Evolutionary conservation across 1,140 invertebrate genomes (phyloP), one percentile per base, ranked within the genome.

Genomic region (Hycleus phaleratus): DNA sequence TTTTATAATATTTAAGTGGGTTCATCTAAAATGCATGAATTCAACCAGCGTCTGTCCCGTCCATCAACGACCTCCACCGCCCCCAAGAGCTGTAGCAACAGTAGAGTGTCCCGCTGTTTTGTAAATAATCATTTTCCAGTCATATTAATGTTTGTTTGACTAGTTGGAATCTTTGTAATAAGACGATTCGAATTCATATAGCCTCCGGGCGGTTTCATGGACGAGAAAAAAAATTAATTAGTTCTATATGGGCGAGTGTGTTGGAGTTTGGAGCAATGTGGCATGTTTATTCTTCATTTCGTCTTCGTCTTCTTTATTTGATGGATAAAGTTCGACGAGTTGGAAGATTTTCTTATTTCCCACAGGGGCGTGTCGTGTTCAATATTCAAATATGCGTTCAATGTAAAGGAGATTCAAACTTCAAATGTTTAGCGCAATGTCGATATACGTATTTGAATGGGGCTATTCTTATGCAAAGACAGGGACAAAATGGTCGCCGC

Each of bases 381-480:
- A 58, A 62, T 62, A 64, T 64, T 64, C 60, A 61, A 64, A 57
- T 60, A 60, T 56, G 59, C 56, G 55, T 58, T 63, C 55, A 53
- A 58, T 58, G 60, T 59, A 51, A 63, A 60, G 42, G 51, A 64
- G 60, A 62, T 67, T 62, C 65, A 59, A 67, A 64, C 60, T 64
- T 62, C 56, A 60, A 63, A 59, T 60, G 62, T 61, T 63, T 59
- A 59, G 53, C 18, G 18, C 18, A 18, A 18, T 59, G 51, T 60
- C 55, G 57, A 59, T 60, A 60, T 62, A 59, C 58, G 58, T 62
- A 58, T 63, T 61, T 57, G 58, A 65, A 63, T 63, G 59, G 55
- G 61, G 55, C 59, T 57, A 67, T 67, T 67, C 63, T 65, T 65
- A 67, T 67, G 65, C 65, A 67, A 65, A 67, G 65, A 67, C 65